Conservation (phyloP, 2,113 vertebrate species). For the Pomatostomus ruficeps region DNA sequence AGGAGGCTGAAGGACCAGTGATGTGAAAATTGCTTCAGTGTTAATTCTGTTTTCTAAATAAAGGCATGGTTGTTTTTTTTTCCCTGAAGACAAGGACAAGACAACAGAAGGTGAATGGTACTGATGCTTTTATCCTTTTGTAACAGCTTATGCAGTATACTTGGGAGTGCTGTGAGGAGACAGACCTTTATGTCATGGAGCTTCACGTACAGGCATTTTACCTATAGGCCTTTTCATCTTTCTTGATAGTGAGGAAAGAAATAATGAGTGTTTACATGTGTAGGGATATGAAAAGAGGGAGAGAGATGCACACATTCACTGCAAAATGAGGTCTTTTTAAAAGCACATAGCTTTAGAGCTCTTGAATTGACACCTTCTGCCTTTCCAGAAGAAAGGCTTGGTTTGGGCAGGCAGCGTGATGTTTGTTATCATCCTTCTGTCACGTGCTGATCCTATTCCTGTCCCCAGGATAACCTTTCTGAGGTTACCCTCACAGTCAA, state of each 20-base stretch:
- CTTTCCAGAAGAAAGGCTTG: neutral
- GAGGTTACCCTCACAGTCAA: neutral
- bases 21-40: conserved; percentile 30
- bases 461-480: neutral
- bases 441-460: neutral
- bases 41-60: conserved; percentile 36
- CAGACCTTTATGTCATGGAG: neutral
- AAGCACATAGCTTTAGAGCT: neutral
- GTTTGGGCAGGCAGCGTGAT: neutral
- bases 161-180: neutral
- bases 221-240: neutral
- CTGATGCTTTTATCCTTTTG: neutral
- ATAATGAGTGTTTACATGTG: neutral
- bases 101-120: neutral
- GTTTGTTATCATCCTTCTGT: neutral
- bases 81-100: neutral
- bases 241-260: neutral
- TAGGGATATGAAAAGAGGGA: neutral
- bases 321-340: neutral
- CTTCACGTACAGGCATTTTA: neutral
- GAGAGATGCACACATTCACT: neutral
- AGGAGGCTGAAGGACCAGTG: neutral
- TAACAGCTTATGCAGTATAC: neutral
- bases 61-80: neutral
- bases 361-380: neutral